Evolutionary conservation across 1,140 invertebrate genomes (phyloP).

Genomic region (Ruditapes philippinarum): DNA sequence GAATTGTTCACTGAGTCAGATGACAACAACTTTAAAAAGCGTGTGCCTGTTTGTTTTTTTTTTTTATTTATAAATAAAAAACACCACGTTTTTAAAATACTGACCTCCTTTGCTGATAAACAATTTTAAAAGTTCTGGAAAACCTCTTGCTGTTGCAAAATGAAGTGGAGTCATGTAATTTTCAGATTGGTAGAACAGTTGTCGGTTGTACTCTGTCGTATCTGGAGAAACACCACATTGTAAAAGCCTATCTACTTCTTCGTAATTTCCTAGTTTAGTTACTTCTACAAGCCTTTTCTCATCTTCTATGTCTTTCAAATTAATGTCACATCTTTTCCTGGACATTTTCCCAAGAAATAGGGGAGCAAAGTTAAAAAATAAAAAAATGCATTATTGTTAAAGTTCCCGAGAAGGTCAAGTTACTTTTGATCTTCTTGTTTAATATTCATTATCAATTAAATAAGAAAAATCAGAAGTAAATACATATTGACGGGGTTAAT

Average conservation of each 20-base stretch:
- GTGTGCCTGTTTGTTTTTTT: too few relatives aligned
- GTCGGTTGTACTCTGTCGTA: constrained; percentile 82
- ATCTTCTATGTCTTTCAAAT: constrained; percentile 70
- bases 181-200: constrained; percentile 84
- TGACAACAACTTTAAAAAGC: too few relatives aligned
- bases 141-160: constrained; percentile 71
- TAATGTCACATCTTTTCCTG: constrained; percentile 7
- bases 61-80: too few relatives aligned
- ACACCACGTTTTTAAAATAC: too few relatives aligned
- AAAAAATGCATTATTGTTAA: too few relatives aligned
- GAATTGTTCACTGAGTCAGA: too few relatives aligned
- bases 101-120: constrained; percentile 79
- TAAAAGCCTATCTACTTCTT: constrained; percentile 70
- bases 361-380: too few relatives aligned
- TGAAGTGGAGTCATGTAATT: constrained; percentile 85
- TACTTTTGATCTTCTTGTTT: too few relatives aligned
- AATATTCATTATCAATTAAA: too few relatives aligned
- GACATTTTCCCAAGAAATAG: not conserved
- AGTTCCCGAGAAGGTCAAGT: too few relatives aligned
- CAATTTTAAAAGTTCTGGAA: constrained; percentile 69
- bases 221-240: constrained; percentile 80
- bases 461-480: too few relatives aligned
- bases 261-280: constrained; percentile 69
- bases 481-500: too few relatives aligned
- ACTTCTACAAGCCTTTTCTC: constrained; percentile 73